These are phyloP conservation scores for Pegea sp. DNA, from an alignment of 23 tunicate genomes.

Conservation along the genomic window DNA sequence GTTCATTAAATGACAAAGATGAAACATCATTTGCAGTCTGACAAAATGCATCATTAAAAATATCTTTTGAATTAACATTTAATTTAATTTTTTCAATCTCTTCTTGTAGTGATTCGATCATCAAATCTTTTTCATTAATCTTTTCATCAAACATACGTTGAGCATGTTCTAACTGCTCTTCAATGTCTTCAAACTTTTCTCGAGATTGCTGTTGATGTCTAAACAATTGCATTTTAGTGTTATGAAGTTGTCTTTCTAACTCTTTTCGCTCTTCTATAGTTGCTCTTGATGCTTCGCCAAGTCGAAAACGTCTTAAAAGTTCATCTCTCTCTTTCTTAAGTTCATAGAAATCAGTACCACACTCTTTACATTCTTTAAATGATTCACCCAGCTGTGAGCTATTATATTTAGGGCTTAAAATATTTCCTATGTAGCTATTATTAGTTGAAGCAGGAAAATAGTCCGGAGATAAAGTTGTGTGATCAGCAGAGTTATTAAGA, in stretches of 20 bases:
- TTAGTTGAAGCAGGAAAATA: neutral
- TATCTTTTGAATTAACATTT: neutral
- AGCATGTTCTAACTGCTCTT: neutral
- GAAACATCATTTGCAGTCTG: neutral
- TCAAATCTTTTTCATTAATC: neutral
- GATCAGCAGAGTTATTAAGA: neutral
- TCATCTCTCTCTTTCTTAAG: neutral
- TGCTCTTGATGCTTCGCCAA: neutral
- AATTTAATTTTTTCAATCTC: neutral
- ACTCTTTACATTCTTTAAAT: too few species aligned
- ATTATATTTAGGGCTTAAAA: too few species aligned
- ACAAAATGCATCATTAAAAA: neutral
- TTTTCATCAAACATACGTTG: neutral
- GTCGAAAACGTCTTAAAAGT: neutral
- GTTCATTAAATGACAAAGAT: neutral
- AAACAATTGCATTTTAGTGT: neutral
- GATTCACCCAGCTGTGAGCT: too few species aligned
- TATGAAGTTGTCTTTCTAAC: neutral
- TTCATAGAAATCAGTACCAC: neutral
- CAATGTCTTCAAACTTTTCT: conserved; percentile 1
- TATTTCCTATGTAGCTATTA: neutral
- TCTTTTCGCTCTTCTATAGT: neutral
- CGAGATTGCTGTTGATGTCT: neutral
- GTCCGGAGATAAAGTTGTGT: neutral
- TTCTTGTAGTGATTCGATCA: neutral